Evolutionary conservation across 2,113 vertebrate genomes (phyloP).

Genomic region (Abramis brama): DNA sequence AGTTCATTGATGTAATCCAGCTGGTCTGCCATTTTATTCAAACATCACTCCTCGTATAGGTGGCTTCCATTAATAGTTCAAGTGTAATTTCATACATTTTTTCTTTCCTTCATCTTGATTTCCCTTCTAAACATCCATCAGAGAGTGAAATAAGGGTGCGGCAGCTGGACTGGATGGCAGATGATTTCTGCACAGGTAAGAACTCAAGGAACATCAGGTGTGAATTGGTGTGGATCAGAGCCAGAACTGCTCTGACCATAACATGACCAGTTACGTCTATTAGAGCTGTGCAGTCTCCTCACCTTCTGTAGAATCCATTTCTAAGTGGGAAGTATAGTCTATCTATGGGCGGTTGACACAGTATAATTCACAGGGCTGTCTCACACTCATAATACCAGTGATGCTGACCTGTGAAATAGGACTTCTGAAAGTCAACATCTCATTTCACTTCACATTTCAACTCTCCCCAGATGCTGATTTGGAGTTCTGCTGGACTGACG

Average conservation of each 20-base stretch:
- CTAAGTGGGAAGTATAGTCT: background rate
- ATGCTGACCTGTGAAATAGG: constrained; percentile 11
- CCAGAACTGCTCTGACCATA: background rate
- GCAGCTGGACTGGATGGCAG: constrained; percentile 86
- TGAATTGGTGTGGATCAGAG: background rate
- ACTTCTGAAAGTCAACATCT: background rate
- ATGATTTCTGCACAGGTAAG: constrained; percentile 84
- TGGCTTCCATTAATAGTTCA: background rate
- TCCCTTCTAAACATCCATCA: constrained; percentile 54
- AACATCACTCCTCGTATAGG: background rate
- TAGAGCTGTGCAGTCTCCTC: background rate
- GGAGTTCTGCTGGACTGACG: constrained; percentile 88
- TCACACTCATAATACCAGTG: background rate
- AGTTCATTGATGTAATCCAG: background rate
- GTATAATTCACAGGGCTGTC: background rate
- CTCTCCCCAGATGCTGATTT: constrained; percentile 61
- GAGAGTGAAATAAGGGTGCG: constrained; percentile 81
- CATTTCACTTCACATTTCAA: constrained; percentile 6
- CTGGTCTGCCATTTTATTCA: background rate
- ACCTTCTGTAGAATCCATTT: constrained; percentile 20
- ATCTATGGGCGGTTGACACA: background rate
- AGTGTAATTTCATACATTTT: no score
- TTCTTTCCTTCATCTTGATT: background rate
- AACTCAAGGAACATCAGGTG: background rate
- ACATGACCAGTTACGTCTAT: background rate